Evolutionary conservation across 2,113 vertebrate species (phyloP).

Genomic region (Eupsittula cactorum): DNA sequence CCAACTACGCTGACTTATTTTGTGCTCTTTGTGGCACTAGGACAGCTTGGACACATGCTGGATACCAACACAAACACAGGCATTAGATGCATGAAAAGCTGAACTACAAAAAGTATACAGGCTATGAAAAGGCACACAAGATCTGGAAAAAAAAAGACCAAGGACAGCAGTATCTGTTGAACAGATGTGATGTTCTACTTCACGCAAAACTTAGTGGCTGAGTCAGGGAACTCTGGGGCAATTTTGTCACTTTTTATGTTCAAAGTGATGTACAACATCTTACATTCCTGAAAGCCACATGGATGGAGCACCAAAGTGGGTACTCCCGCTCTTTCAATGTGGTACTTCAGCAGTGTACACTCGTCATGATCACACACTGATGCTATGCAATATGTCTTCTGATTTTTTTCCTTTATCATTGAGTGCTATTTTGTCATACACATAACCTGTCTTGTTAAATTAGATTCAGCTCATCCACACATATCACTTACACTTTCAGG

Average conservation of each 20-base stretch:
- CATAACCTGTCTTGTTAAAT: background rate
- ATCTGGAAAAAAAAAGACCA: background rate
- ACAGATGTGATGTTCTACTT: background rate
- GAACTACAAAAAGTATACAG: background rate
- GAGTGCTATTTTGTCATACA: background rate
- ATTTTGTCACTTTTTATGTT: background rate
- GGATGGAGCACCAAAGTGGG: background rate
- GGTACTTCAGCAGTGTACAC: background rate
- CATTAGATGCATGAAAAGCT: background rate
- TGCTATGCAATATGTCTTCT: background rate
- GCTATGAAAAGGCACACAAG: background rate
- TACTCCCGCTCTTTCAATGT: background rate
- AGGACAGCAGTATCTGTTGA: background rate
- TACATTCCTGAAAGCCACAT: background rate
- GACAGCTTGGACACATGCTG: background rate
- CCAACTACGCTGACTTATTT: background rate
- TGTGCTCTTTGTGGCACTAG: background rate
- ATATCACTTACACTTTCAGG: background rate
- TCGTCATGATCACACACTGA: background rate
- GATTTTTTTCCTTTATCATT: background rate
- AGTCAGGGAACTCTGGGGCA: background rate
- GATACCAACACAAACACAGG: background rate
- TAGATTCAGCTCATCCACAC: background rate
- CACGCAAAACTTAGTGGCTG: background rate
- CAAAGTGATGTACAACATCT: background rate